A percentile compares a stretch with the other conserved stretches of the same genome.
Evolutionary conservation across 2,113 vertebrate species (phyloP).

Genomic region (Odontophorus gujanensis): DNA sequence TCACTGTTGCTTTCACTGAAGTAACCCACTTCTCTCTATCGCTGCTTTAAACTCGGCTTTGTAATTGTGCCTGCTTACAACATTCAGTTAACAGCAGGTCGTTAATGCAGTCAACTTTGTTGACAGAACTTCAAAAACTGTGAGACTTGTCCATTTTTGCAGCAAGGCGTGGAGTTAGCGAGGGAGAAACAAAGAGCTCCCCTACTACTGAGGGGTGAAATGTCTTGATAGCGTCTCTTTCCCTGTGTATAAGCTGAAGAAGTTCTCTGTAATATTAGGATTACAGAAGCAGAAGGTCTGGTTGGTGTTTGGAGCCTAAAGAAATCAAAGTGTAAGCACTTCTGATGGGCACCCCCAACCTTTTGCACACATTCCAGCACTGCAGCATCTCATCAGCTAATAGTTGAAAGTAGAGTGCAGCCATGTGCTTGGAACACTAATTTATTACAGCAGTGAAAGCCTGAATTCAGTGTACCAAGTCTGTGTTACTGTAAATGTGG

Average conservation of each 20-base stretch:
- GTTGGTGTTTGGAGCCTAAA: background rate
- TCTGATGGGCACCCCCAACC: background rate
- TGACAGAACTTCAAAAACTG: background rate
- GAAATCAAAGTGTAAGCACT: conserved; percentile 32
- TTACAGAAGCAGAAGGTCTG: background rate
- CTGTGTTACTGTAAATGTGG: background rate
- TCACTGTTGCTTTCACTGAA: background rate
- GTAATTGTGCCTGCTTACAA: background rate
- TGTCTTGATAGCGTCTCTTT: background rate
- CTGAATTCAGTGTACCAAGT: background rate
- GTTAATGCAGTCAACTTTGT: conserved; percentile 17
- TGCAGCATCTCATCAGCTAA: background rate
- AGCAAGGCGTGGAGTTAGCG: background rate
- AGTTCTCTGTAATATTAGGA: background rate
- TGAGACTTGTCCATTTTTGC: background rate
- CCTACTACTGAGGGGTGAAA: background rate
- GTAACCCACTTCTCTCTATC: background rate
- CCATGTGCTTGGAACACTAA: background rate
- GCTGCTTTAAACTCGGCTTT: conserved; percentile 25
- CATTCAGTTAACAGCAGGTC: conserved; percentile 11
- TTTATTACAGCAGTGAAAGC: background rate
- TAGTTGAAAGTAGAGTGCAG: background rate
- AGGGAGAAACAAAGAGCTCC: background rate
- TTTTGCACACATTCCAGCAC: background rate
- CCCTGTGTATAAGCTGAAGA: background rate